Evolutionary conservation across 1,140 invertebrate species (phyloP).

Genomic region (Diachasma alloeum): DNA sequence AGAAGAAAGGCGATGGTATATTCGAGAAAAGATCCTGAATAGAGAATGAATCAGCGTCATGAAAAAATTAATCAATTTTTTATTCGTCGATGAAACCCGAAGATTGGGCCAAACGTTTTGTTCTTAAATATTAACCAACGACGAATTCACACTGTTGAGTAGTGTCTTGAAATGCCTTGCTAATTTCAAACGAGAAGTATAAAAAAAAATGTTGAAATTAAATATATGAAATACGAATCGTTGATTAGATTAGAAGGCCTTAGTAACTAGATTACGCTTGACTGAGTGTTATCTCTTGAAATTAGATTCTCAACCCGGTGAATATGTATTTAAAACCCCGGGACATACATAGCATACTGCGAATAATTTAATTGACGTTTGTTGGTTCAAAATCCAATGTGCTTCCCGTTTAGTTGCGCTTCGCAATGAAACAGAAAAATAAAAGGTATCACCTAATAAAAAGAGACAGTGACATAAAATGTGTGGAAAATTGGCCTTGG

Average conservation of each 20-base stretch:
- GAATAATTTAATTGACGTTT: constrained; percentile 19
- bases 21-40: no score
- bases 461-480: not conserved
- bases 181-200: not conserved
- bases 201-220: constrained; percentile 23
- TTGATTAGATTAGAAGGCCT: constrained; percentile 64
- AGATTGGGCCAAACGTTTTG: not conserved
- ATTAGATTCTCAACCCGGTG: constrained; percentile 58
- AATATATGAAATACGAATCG: constrained; percentile 51
- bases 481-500: not conserved
- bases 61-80: not conserved
- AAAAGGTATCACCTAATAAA: not conserved
- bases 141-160: not conserved
- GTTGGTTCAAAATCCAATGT: constrained; percentile 16
- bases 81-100: not conserved
- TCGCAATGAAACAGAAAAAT: not conserved
- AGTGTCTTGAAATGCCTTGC: not conserved
- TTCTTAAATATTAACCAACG: not conserved
- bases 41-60: no score
- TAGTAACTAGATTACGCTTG: constrained; percentile 64
- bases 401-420: constrained; percentile 3
- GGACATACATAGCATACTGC: not conserved
- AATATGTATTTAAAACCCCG: constrained; percentile 47
- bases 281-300: constrained; percentile 58
- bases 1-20: not conserved